Evolutionary conservation across 2,888 invertebrate species (phyloP).

Genomic region (Chaetogeoica ovagalla): DNA sequence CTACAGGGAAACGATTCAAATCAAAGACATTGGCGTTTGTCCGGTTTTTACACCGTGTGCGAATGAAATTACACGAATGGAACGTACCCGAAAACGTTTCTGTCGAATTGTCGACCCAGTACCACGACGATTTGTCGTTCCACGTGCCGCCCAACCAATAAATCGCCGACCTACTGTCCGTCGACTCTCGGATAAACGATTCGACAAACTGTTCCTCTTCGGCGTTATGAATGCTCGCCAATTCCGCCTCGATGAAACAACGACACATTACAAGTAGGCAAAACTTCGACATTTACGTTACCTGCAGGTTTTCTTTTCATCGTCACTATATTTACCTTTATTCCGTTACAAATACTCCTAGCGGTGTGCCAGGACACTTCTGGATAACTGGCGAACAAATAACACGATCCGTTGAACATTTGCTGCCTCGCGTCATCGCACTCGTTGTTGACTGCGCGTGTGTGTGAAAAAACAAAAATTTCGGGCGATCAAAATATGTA

Average conservation of each 20-base stretch:
- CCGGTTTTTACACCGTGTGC: too few species aligned
- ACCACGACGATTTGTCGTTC: slow-evolving; percentile 62
- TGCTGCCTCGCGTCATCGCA: slow-evolving; percentile 73
- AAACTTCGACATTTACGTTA: too few species aligned
- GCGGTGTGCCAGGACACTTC: slow-evolving; percentile 75
- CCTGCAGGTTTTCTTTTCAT: too few species aligned
- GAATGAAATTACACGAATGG: not conserved
- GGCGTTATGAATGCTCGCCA: slow-evolving; percentile 70
- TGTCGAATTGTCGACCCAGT: slow-evolving; percentile 70
- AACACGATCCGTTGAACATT: slow-evolving; percentile 73
- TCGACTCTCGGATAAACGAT: slow-evolving; percentile 69
- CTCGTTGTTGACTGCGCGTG: slow-evolving; percentile 60
- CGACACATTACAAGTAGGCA: not conserved
- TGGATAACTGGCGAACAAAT: slow-evolving; percentile 76
- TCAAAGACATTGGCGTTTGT: too few species aligned
- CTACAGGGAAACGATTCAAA: too few species aligned
- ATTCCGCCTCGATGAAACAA: slow-evolving; percentile 62
- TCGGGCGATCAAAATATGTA: too few species aligned
- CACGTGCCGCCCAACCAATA: slow-evolving; percentile 75
- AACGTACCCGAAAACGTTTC: slow-evolving; percentile 66
- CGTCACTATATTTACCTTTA: slow-evolving; percentile 61
- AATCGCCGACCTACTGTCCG: slow-evolving; percentile 71
- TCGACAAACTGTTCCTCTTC: slow-evolving; percentile 75
- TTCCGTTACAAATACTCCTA: slow-evolving; percentile 71
- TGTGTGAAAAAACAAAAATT: too few species aligned